Base-by-base conservation (phyloP, 2,113 vertebrate species). In the Pygoscelis antarcticus region DNA sequence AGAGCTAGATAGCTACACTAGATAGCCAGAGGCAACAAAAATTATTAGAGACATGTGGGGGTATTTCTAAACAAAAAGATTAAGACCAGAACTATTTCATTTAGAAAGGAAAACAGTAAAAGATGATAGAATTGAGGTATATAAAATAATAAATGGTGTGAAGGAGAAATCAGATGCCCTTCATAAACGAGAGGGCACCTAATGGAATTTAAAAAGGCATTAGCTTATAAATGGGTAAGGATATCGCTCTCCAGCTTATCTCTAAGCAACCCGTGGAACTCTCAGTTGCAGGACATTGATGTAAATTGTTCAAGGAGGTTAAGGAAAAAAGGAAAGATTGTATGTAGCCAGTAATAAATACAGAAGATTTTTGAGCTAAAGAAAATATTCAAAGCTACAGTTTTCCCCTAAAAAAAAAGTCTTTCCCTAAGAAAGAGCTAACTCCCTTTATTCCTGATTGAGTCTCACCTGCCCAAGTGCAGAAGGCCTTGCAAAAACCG, bases 131-230 rank as follows among this genome's bases (percentile, higher is more conserved):
- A 91, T 91, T 96, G 84, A 93, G 51, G 84, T 75, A 81, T 30
- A 85, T 70, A 91, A 96, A 95, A 90, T 85, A 97, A 95, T 70
- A 82, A 93, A 83, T 62, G n/a, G 79, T 83, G 55, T 80, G 89
- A 96, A 96, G 94, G 78, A 97, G 91, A 96, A 95, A 97, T 96
- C 95, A 96, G 94, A 97, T 96, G 96, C 84, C 95, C 95, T 96
- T 97, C 79, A 78, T 77, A 93, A 96, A 80, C 49, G 90, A 90
- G 82, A 86, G 87, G 79, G 68, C 82, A 96, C 32, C 14, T 91
- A 91, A 95, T 75, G 55, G 70, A 96, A 91, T 91, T 96, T n/a
- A 20, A 95, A 83, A 85, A 79, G 38, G 49, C 42, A 83, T 93
- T 87, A 94, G 42, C 54, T 83, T 90, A 74, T 60, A 91, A 83